Percentiles rank a stretch among this genome's conserved stretches.
These are phyloP conservation scores for Rhadina sibilatrix DNA, from an alignment of 2,113 vertebrate genomes.

Conservation along the genomic window DNA sequence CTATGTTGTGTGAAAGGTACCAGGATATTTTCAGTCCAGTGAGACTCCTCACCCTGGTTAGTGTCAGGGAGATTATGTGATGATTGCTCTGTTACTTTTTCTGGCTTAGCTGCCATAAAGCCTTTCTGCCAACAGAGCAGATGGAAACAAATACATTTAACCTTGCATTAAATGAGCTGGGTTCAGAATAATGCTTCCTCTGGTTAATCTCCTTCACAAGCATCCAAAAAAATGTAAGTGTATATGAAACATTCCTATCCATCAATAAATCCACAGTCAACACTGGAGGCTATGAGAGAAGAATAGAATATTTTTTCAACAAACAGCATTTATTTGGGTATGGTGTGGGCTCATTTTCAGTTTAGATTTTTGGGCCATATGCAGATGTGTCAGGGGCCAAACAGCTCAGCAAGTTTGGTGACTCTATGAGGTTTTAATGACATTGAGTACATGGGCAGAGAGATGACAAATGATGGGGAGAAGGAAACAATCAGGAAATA, in stretches of 20 bases:
- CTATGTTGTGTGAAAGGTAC: background rate
- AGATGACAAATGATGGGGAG: background rate
- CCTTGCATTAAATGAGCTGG: background rate
- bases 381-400: background rate
- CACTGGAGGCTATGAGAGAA: background rate
- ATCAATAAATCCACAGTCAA: background rate
- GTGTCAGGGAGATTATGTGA: background rate
- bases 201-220: background rate
- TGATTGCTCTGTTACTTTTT: background rate
- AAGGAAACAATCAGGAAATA: background rate
- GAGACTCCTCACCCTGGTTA: background rate
- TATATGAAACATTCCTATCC: background rate
- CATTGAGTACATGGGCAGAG: background rate
- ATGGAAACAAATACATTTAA: background rate
- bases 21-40: background rate
- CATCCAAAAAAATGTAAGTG: background rate
- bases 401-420: background rate
- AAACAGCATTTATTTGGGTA: background rate
- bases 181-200: background rate
- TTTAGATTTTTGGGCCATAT: background rate
- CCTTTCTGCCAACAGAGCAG: background rate
- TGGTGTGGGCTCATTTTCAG: background rate
- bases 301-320: background rate
- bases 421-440: background rate
- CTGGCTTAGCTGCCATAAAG: background rate